A percentile compares a stretch with the other conserved stretches of the same genome.
Evolutionary conservation across 2,888 invertebrate genomes (phyloP).

Genomic region (Acleris cristana): DNA sequence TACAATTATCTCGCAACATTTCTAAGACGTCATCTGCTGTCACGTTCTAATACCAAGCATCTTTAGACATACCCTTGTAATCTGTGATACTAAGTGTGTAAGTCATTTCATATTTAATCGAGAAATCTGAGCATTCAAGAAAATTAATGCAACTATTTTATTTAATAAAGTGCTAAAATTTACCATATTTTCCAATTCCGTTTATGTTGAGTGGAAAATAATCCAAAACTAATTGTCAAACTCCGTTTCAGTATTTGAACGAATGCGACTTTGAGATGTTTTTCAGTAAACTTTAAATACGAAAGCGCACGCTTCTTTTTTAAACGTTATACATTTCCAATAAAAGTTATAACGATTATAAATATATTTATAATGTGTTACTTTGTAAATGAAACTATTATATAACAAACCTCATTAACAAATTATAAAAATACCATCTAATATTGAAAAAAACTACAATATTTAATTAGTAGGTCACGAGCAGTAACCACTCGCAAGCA

Average conservation of each 20-base stretch:
- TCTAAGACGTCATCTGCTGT: background rate
- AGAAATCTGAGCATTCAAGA: background rate
- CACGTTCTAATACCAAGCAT: background rate
- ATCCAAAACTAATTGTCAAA: too few relatives aligned
- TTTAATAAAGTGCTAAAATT: too few relatives aligned
- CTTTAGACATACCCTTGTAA: background rate
- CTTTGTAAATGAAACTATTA: too few relatives aligned
- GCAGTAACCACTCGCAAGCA: background rate
- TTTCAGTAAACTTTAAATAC: background rate
- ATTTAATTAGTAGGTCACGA: constrained; percentile 5
- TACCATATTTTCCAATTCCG: too few relatives aligned
- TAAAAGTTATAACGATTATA: too few relatives aligned
- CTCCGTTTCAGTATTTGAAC: constrained; percentile 15
- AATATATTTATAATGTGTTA: too few relatives aligned
- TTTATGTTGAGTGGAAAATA: too few relatives aligned
- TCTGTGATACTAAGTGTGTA: background rate
- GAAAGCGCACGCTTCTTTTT: too few relatives aligned
- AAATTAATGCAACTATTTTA: background rate
- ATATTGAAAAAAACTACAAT: too few relatives aligned
- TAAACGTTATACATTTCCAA: too few relatives aligned
- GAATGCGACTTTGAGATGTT: background rate
- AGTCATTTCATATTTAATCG: background rate
- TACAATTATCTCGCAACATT: constrained; percentile 12
- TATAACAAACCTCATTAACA: too few relatives aligned
- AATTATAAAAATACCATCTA: too few relatives aligned